These are phyloP conservation scores for Peromyscus leucopus DNA, from an alignment of 2,113 vertebrate genomes.

Conservation along the genomic window DNA sequence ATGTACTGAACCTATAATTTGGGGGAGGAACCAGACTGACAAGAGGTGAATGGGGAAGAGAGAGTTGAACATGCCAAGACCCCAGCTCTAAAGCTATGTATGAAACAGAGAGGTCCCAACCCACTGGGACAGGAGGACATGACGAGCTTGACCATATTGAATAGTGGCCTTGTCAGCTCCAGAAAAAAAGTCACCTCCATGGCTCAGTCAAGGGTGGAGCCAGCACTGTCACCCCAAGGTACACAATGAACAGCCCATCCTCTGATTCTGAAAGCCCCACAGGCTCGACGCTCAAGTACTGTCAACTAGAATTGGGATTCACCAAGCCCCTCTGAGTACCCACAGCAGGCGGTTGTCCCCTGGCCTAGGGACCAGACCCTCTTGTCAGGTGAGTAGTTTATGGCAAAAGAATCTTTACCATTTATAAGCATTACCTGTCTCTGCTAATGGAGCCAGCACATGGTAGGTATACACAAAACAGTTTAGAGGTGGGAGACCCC, in stretches of 20 bases:
- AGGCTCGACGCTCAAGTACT: neutral
- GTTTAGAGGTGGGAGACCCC: neutral
- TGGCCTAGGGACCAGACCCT: neutral
- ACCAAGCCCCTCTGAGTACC: accelerated
- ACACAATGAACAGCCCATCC: neutral
- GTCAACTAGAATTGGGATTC: neutral
- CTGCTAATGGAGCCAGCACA: neutral
- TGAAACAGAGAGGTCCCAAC: neutral
- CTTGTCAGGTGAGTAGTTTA: neutral
- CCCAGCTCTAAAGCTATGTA: neutral
- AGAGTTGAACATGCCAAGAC: neutral
- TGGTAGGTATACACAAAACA: neutral
- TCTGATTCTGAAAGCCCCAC: neutral
- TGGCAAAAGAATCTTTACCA: neutral
- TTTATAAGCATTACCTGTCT: neutral
- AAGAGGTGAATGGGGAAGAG: neutral
- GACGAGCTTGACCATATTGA: neutral
- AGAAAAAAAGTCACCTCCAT: neutral
- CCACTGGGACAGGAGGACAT: neutral
- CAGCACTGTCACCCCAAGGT: neutral
- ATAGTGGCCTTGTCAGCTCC: neutral
- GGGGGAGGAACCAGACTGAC: neutral
- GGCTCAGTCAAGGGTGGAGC: neutral
- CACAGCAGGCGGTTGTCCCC: too few relatives aligned
- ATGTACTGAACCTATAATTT: neutral